Conservation (phyloP, 2,113 vertebrate species). For the Delphinapterus leucas region DNA sequence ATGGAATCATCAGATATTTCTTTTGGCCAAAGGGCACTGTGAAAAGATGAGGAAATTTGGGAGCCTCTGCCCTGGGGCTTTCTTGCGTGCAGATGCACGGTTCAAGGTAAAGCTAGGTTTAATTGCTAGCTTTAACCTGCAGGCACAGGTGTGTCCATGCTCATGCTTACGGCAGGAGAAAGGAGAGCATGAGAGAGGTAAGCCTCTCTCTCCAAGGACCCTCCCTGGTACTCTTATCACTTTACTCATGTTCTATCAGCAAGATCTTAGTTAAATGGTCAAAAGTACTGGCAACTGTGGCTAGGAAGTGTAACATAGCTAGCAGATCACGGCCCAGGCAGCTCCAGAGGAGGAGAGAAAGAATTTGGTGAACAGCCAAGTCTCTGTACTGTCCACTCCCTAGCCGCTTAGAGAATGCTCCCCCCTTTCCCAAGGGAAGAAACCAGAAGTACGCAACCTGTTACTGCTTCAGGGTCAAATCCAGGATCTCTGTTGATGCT, state of each 20-base stretch:
- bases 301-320: background rate
- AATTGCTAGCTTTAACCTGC: background rate
- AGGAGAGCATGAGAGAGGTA: background rate
- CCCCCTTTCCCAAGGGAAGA: background rate
- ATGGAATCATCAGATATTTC: background rate
- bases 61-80: background rate
- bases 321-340: background rate
- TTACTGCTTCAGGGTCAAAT: background rate
- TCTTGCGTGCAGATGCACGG: background rate
- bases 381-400: background rate
- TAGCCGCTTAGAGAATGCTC: background rate
- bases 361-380: background rate
- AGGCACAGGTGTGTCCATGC: background rate
- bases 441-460: background rate
- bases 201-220: background rate
- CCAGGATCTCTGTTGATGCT: background rate
- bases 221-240: too few species aligned
- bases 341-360: background rate
- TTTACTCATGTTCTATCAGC: background rate
- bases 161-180: too few species aligned
- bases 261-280: background rate
- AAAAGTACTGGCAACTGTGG: too few species aligned
- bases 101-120: background rate
- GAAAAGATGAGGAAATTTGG: background rate
- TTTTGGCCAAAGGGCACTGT: background rate